Evolutionary conservation across 1,140 invertebrate genomes (phyloP).

Genomic region (Bombus huntii): DNA sequence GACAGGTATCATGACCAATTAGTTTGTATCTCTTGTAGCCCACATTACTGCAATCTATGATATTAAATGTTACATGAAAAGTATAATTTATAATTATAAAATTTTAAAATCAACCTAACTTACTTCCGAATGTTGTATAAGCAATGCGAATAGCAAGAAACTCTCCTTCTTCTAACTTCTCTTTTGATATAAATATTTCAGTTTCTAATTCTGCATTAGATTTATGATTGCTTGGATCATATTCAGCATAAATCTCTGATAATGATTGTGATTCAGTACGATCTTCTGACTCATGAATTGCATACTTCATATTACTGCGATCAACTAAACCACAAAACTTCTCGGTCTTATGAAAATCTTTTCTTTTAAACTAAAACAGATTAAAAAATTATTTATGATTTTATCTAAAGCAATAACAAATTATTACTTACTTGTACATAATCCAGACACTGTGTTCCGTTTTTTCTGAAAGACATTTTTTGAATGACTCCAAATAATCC

Average conservation of each 20-base stretch:
- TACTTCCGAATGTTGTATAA: conserved; percentile 76
- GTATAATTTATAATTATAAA: conserved; percentile 7
- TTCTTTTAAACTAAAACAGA: conserved; percentile 70
- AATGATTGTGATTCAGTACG: background rate
- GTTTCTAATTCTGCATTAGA: conserved; percentile 71
- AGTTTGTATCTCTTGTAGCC: conserved; percentile 32
- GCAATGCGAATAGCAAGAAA: conserved; percentile 69
- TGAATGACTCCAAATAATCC: conserved; percentile 76
- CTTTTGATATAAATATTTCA: conserved; percentile 74
- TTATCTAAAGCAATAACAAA: background rate
- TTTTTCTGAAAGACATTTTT: conserved; percentile 70
- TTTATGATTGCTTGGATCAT: conserved; percentile 50
- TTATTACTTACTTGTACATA: conserved; percentile 69
- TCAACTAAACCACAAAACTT: conserved; percentile 72
- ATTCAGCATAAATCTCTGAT: conserved; percentile 27
- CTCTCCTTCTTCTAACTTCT: conserved; percentile 55
- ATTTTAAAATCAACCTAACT: background rate
- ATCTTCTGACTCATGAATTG: conserved; percentile 29
- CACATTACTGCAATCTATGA: conserved; percentile 63
- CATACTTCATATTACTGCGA: conserved; percentile 19
- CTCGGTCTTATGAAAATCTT: conserved; percentile 55
- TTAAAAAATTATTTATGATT: background rate
- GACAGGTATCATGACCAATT: conserved; percentile 60
- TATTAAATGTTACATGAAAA: conserved; percentile 16
- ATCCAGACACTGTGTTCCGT: conserved; percentile 70